phyloP scores from a whole-genome alignment of 1,140 invertebrate genomes.

The Caerostris extrusa region DNA sequence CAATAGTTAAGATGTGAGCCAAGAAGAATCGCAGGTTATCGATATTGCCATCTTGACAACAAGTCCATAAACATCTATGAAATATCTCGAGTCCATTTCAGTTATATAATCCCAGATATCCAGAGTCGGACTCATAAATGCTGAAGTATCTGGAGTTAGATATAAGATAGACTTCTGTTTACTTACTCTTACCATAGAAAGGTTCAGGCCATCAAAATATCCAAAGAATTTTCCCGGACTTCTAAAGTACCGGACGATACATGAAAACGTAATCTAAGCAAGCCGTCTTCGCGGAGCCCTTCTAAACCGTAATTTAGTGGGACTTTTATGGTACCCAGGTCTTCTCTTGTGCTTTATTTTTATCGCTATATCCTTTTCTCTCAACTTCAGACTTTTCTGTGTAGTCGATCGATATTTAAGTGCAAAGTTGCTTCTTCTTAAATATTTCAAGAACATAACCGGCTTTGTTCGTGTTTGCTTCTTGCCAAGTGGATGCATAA shows the following conservation, averaged over 20 bases:
- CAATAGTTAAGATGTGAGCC: too few relatives aligned
- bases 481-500: background rate
- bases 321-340: background rate
- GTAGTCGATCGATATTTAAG: background rate
- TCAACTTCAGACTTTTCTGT: background rate
- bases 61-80: background rate
- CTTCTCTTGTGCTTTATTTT: constrained; percentile 1
- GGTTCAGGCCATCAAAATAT: constrained; percentile 9
- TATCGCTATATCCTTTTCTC: background rate
- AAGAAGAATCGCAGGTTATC: background rate
- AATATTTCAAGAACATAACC: background rate
- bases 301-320: constrained; percentile 33
- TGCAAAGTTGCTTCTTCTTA: background rate
- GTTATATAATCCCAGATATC: background rate
- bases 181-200: background rate
- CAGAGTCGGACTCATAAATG: background rate
- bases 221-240: background rate
- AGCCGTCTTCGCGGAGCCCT: background rate
- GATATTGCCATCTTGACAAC: background rate
- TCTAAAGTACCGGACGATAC: background rate
- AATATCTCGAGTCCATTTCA: background rate
- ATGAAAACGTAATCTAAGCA: background rate
- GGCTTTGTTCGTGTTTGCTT: background rate
- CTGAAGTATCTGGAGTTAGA: background rate
- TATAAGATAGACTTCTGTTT: constrained; percentile 17